These are phyloP conservation scores for Panthera uncia DNA, from an alignment of 2,113 vertebrate genomes.

Conservation along the genomic window DNA sequence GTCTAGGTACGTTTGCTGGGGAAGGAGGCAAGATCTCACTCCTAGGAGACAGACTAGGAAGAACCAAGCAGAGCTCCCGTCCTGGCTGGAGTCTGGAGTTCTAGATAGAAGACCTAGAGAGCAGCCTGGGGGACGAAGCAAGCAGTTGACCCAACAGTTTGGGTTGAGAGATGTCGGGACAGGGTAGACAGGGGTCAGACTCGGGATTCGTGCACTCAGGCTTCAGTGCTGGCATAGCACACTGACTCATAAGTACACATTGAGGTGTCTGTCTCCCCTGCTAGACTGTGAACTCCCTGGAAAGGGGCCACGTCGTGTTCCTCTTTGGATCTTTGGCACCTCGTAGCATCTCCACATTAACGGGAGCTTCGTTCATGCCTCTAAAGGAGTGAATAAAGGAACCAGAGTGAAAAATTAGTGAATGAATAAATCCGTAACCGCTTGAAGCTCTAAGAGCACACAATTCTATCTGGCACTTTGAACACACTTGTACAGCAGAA, in stretches of 20 bases:
- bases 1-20: neutral
- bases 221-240: neutral
- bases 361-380: neutral
- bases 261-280: neutral
- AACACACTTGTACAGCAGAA: neutral
- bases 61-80: neutral
- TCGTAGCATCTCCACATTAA: neutral
- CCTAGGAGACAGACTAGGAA: neutral
- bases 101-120: neutral
- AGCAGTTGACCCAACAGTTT: accelerated
- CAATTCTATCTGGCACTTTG: neutral
- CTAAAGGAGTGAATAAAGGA: neutral
- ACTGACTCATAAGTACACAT: neutral
- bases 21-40: neutral
- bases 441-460: neutral
- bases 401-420: neutral
- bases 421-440: neutral
- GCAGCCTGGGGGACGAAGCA: neutral
- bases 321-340: neutral
- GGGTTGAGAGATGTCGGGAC: neutral
- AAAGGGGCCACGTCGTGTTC: neutral
- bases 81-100: neutral
- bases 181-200: neutral
- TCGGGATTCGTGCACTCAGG: neutral
- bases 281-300: neutral